These are phyloP conservation scores for Galleria mellonella DNA, from an alignment of 1,140 invertebrate species.

Conservation along the genomic window DNA sequence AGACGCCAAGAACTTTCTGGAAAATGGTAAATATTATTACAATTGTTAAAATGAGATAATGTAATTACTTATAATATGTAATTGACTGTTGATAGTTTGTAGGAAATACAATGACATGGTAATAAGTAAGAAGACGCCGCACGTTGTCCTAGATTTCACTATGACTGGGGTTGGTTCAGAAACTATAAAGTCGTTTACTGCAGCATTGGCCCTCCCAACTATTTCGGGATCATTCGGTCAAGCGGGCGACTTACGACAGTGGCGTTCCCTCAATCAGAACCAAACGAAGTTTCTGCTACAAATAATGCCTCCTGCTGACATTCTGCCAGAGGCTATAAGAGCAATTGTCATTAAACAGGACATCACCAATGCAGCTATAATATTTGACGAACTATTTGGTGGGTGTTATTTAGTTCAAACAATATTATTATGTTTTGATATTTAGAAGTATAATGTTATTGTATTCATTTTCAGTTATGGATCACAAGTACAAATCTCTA, in stretches of 20 bases:
- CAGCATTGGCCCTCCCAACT: constrained; percentile 86
- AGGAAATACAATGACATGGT: constrained; percentile 79
- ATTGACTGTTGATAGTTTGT: constrained; percentile 75
- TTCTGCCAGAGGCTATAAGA: constrained; percentile 87
- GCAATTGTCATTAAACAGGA: constrained; percentile 87
- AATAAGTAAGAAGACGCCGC: constrained; percentile 78
- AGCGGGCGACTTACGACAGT: constrained; percentile 85
- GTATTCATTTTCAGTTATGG: constrained; percentile 80
- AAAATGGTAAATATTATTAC: constrained; percentile 72
- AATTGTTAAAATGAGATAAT: not conserved
- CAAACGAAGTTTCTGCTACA: constrained; percentile 83
- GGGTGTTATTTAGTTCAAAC: constrained; percentile 26
- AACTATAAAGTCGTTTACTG: constrained; percentile 87
- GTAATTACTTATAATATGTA: not conserved
- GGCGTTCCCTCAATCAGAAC: constrained; percentile 80
- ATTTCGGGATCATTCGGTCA: constrained; percentile 89
- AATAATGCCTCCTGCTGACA: constrained; percentile 87
- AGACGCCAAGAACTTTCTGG: constrained; percentile 79
- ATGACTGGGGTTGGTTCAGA: constrained; percentile 85
- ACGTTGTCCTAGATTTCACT: constrained; percentile 87
- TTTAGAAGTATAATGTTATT: constrained; percentile 9
- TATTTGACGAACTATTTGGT: constrained; percentile 92
- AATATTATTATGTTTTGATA: not conserved
- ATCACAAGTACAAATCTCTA: constrained; percentile 93
- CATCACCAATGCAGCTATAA: constrained; percentile 91